Base-by-base conservation (phyloP, 2,888 invertebrate species). In the Volucella inflata region DNA sequence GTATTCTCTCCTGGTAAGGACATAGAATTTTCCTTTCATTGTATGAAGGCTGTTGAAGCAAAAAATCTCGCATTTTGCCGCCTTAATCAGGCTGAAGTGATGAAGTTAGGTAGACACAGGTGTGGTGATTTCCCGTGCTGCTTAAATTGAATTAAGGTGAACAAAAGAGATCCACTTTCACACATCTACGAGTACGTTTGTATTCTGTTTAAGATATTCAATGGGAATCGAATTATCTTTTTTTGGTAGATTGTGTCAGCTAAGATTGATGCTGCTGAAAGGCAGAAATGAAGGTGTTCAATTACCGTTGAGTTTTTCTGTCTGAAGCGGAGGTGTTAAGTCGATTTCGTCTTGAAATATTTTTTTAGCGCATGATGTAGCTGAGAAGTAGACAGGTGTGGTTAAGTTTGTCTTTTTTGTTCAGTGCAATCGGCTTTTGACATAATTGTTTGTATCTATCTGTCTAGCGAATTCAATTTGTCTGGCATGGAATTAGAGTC, bases 61-160 rank as follows among this genome's bases (percentile, higher is more conserved):
- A 16, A 40, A 36, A 50, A 67, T 74, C 62, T 44, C 11, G 2
- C 51, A 62, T 51, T 60, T 40, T 30, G 11, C 46, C 60, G 40
- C 44, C 67, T 76, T 76, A 70, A 75, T 70, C 46, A 51, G 44
- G 36, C 68, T 62, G 17, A 70, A 53, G 74, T 68, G 75, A 64
- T 70, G 68, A 64, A 76, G 72, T 68, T 51, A 55, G 62, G 36
- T 50, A 59, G 48, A 65, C 48, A 53, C 72, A 78, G 50, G 44
- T 60, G 60, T 53, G 76, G 70, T 64, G 78, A 60, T 67, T 64
- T 65, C 8, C 59, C 59, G 30, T 16, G 67, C 16, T 48, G 42
- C 16, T 64, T 14, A 75, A 75, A 46, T 48, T 53, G 59, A 75
- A 79, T 84, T 75, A 36, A 53, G 10, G n/a, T 57, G 21, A 71